These are phyloP conservation scores for Leptinotarsa texana DNA, from an alignment of 1,140 invertebrate genomes.

Conservation along the genomic window DNA sequence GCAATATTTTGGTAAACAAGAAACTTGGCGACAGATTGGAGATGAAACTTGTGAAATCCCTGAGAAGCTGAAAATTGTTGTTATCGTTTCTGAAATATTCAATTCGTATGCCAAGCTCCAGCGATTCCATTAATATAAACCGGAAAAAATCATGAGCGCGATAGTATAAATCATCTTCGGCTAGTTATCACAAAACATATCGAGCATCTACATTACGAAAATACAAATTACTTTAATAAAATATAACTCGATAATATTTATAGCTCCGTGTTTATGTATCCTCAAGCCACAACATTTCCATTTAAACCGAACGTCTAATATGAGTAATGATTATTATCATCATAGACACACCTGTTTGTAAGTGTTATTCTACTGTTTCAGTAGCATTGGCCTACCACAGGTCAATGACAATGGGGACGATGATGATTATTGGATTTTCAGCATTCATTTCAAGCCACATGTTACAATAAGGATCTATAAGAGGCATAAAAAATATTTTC, in stretches of 20 bases:
- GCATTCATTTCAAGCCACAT: too few species aligned
- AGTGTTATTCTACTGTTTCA: constrained; percentile 3
- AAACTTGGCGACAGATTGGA: constrained; percentile 1
- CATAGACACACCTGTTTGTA: constrained; percentile 7
- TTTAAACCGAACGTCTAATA: constrained; percentile 21
- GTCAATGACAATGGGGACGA: neutral
- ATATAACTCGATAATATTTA: constrained; percentile 19
- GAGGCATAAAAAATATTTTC: too few species aligned
- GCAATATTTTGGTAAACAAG: constrained; percentile 16
- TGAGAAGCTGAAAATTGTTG: neutral
- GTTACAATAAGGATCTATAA: too few species aligned
- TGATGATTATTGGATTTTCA: too few species aligned
- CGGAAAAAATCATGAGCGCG: neutral
- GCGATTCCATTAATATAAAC: too few species aligned
- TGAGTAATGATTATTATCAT: constrained; percentile 21
- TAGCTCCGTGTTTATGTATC: constrained; percentile 19
- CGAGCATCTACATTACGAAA: neutral
- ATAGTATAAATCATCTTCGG: neutral
- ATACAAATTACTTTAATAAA: neutral
- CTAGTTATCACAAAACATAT: neutral
- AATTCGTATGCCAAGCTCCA: too few species aligned
- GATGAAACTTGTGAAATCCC: neutral
- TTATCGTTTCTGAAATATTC: too few species aligned
- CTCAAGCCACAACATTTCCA: constrained; percentile 15
- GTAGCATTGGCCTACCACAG: constrained; percentile 5